Evolutionary conservation across 2,113 vertebrate genomes (phyloP), one percentile per base, ranked within the genome.

Genomic region (Aix galericulata): DNA sequence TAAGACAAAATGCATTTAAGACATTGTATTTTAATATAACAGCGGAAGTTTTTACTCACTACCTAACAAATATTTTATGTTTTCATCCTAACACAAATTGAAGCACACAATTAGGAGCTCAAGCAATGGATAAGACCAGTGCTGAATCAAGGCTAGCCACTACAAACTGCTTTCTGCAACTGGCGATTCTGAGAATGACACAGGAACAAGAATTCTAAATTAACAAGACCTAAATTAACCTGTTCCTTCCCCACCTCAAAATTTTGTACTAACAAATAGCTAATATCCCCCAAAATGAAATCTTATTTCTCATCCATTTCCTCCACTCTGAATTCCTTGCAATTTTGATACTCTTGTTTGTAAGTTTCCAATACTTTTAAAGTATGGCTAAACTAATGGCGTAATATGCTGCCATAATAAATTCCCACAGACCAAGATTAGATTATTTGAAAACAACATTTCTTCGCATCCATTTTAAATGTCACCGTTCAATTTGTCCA

Each of bases 401-500:
- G 3, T 36, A 53, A 60, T 3, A 32, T 8, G 34, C 9, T 13
- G 5, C 2, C 9, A 55, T 13, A 27, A 67, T 20, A 38, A 46
- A 1, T 25, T 67, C 27, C 53, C 55, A 68, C 0, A 0, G 25
- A 60, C 14, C 66, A 63, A 27, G 67, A 32, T 52, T 0, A 27
- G 26, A 63, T n/a, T 58, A 68, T 44, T 5, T 56, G 18, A 86
- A 66, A 76, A 42, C 2, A 58, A 22, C 4, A 23, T 48, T 64
- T 34, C 38, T 82, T 64, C 42, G 20, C 42, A 38, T 17, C 23
- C 23, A 20, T 71, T 59, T 86, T 23, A 71, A 81, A 32, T 6
- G 8, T 64, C 44, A 53, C 50, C 56, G 59, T 76, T 64, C 36
- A 15, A 15, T 42, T 52, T 64, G 32, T 34, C 20, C 86, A 66